phyloP scores from a whole-genome alignment of 2,888 invertebrate species.

The Polyommatus icarus region DNA sequence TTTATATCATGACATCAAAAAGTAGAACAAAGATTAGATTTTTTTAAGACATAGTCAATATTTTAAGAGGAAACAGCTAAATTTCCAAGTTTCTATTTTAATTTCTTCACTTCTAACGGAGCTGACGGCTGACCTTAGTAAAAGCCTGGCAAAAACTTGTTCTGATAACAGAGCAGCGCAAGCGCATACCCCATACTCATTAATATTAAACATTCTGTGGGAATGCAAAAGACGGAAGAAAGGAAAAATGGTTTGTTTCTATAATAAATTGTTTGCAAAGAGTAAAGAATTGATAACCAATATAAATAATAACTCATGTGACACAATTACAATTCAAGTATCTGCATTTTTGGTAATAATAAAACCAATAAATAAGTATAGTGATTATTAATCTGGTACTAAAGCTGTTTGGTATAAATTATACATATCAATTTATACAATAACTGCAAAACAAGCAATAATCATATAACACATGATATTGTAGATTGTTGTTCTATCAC shows the following conservation, averaged over 20 bases:
- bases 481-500: background rate
- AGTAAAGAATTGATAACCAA: background rate
- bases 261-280: background rate
- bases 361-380: too few species aligned
- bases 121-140: background rate
- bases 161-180: background rate
- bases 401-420: too few species aligned
- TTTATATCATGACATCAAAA: too few species aligned
- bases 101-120: background rate
- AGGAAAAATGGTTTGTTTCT: background rate
- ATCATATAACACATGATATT: too few species aligned
- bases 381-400: too few species aligned
- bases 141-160: slow-evolving; percentile 16
- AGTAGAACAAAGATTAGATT: background rate
- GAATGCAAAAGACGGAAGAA: slow-evolving; percentile 1
- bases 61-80: background rate
- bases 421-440: too few species aligned
- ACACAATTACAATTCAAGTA: too few species aligned
- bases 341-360: too few species aligned
- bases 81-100: background rate
- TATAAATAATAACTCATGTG: too few species aligned
- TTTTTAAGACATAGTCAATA: background rate
- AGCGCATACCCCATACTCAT: slow-evolving; percentile 4
- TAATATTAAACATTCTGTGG: slow-evolving; percentile 5
- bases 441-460: too few species aligned